Evolutionary conservation across 2,797 vertebrate genomes (phyloP).

Genomic region (Chromobotia macracanthus): DNA sequence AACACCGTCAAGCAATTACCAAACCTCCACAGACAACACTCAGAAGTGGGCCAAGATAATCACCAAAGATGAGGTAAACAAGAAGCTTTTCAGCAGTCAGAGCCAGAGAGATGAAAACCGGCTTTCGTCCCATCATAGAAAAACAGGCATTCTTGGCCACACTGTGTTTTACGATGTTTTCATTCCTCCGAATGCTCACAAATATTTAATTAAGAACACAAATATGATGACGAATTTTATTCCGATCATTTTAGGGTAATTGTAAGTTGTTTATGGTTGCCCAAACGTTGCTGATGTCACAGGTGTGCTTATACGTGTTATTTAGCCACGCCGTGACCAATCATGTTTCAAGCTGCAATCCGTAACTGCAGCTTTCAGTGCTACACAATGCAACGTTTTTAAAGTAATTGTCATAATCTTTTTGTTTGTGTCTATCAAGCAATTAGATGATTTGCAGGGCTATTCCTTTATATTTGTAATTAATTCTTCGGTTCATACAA

Average conservation of each 20-base stretch:
- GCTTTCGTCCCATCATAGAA: conserved; percentile 11
- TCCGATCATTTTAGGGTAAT: background rate
- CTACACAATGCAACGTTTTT: no score
- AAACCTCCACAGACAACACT: conserved; percentile 21
- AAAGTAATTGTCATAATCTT: no score
- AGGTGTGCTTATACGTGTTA: background rate
- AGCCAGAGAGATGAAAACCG: conserved; percentile 31
- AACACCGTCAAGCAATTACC: conserved; percentile 34
- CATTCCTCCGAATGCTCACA: background rate
- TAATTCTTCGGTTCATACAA: no score
- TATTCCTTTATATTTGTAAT: no score
- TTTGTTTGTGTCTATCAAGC: no score
- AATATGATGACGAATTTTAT: background rate
- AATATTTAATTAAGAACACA: background rate
- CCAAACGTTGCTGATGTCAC: background rate
- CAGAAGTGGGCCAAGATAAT: conserved; percentile 32
- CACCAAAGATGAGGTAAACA: conserved; percentile 41
- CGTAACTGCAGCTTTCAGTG: no score
- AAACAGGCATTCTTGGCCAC: background rate
- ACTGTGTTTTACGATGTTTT: conserved; percentile 1
- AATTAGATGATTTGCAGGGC: no score
- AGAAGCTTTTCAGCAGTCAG: conserved; percentile 28
- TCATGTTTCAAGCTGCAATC: background rate
- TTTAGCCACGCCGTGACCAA: background rate
- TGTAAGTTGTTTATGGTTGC: background rate